Evolutionary conservation across 1,140 invertebrate genomes (phyloP).

Genomic region (Papilio polyxenes): DNA sequence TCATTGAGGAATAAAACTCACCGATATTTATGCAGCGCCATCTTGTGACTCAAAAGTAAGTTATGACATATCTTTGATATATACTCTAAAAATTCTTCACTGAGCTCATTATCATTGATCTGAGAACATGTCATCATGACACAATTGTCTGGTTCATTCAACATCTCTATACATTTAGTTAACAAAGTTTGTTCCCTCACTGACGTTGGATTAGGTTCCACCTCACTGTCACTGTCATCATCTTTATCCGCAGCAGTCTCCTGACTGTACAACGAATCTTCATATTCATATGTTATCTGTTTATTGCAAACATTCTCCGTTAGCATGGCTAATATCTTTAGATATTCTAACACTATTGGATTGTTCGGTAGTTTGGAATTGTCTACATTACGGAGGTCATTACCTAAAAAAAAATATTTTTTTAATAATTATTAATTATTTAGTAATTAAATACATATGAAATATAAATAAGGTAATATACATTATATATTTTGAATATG

Average conservation of each 20-base stretch:
- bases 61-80: slow-evolving; percentile 90
- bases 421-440: too few relatives aligned
- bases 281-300: slow-evolving; percentile 71
- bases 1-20: slow-evolving; percentile 53
- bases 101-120: slow-evolving; percentile 82
- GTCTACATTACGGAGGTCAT: slow-evolving; percentile 59
- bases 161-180: slow-evolving; percentile 75
- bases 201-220: slow-evolving; percentile 68
- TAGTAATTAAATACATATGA: too few relatives aligned
- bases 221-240: slow-evolving; percentile 78
- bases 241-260: slow-evolving; percentile 76
- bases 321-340: slow-evolving; percentile 73
- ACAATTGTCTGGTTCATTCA: slow-evolving; percentile 84
- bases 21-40: slow-evolving; percentile 89
- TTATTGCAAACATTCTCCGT: slow-evolving; percentile 77
- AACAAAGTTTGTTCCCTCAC: slow-evolving; percentile 70
- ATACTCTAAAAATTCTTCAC: slow-evolving; percentile 82
- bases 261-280: slow-evolving; percentile 76
- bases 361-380: slow-evolving; percentile 69
- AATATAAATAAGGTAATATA: too few relatives aligned
- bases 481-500: too few relatives aligned
- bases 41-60: slow-evolving; percentile 87
- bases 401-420: slow-evolving; percentile 57
- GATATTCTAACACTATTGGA: slow-evolving; percentile 66
- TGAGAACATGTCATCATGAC: slow-evolving; percentile 83